These are phyloP conservation scores for Hoplias malabaricus DNA, from an alignment of 2,113 vertebrate species.

Conservation along the genomic window DNA sequence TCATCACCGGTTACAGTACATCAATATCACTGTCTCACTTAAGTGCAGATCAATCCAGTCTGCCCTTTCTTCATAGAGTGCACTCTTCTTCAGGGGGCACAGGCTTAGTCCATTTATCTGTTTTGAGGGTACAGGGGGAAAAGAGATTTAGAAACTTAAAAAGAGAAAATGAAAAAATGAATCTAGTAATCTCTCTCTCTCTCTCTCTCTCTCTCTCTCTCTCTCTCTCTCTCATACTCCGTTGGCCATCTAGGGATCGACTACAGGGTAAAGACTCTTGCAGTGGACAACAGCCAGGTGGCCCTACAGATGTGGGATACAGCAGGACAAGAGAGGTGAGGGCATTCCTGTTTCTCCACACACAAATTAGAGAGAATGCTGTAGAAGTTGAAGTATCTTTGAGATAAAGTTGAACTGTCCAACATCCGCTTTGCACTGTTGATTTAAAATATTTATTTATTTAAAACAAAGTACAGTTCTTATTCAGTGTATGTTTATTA, in stretches of 20 bases:
- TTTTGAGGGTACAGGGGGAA: background rate
- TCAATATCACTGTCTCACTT: background rate
- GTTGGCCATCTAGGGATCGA: constrained; percentile 78
- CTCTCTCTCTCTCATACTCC: background rate
- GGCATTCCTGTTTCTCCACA: background rate
- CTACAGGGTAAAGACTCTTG: constrained; percentile 87
- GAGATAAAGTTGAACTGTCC: no score
- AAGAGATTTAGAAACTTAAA: background rate
- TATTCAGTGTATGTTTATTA: no score
- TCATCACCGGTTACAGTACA: background rate
- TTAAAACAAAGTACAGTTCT: no score
- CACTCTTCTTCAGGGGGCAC: background rate
- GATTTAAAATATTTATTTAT: no score
- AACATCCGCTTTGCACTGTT: no score
- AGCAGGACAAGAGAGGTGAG: constrained; percentile 88
- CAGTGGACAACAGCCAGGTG: constrained; percentile 79
- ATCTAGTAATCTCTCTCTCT: no score
- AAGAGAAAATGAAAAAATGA: background rate
- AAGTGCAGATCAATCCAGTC: constrained; percentile 23
- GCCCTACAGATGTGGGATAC: constrained; percentile 94
- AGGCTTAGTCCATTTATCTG: constrained; percentile 9
- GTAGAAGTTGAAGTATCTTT: no score
- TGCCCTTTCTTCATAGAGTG: constrained; percentile 22
- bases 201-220: background rate
- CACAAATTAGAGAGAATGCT: no score